These are phyloP conservation scores for Corythornis madagascariensis DNA, from an alignment of 2,113 vertebrate species.

Conservation along the genomic window DNA sequence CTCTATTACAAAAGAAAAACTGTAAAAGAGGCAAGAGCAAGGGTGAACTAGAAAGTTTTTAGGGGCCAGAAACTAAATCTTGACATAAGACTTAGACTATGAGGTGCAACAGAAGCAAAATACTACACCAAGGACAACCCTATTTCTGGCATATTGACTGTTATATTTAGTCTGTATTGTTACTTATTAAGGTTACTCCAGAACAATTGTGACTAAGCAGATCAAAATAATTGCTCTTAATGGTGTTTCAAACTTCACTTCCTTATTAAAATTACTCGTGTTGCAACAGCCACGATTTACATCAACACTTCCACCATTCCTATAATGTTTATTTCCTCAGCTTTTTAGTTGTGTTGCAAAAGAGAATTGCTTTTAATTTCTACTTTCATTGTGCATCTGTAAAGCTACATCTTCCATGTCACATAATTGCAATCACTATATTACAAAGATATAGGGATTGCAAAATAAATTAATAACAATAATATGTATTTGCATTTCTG, in stretches of 20 bases:
- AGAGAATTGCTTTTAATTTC: neutral
- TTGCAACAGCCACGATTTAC: neutral
- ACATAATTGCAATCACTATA: too few relatives aligned
- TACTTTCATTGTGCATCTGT: neutral
- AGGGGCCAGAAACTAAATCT: neutral
- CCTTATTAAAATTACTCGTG: neutral
- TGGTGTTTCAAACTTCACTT: neutral
- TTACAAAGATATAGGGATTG: neutral
- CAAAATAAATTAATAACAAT: neutral
- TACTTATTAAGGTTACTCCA: neutral
- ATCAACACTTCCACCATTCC: neutral
- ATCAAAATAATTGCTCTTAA: neutral
- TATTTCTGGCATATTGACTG: neutral
- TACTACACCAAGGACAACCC: neutral
- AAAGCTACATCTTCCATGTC: fast-evolving
- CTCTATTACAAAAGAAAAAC: neutral
- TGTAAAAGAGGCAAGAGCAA: neutral
- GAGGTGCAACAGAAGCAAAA: neutral
- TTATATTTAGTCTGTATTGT: neutral
- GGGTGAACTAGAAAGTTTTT: neutral
- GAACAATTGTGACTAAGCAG: neutral
- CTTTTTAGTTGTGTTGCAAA: neutral
- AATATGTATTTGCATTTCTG: fast-evolving
- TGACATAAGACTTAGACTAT: neutral
- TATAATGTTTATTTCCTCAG: neutral